These are phyloP conservation scores for Diachasmimorpha longicaudata DNA, from an alignment of 1,140 invertebrate species.

Conservation along the genomic window DNA sequence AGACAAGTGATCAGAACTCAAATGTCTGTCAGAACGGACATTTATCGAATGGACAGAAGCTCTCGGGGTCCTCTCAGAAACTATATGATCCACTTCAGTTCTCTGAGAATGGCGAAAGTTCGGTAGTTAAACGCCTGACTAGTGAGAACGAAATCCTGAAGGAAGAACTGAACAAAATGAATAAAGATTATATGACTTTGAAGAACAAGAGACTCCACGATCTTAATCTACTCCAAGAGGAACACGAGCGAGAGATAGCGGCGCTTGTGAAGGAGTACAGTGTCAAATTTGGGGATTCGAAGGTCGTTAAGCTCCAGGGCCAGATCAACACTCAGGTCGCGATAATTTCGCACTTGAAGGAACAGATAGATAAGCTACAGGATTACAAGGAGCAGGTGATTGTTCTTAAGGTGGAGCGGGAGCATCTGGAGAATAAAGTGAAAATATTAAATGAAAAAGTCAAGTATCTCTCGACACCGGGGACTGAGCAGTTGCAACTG, in stretches of 20 bases:
- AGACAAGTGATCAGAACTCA: constrained; percentile 57
- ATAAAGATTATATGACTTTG: constrained; percentile 71
- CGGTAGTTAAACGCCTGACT: constrained; percentile 56
- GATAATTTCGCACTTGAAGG: constrained; percentile 64
- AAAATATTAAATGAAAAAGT: constrained; percentile 59
- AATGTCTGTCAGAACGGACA: constrained; percentile 59
- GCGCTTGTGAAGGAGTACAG: constrained; percentile 58
- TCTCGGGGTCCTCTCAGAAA: constrained; percentile 52
- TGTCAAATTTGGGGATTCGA: constrained; percentile 54
- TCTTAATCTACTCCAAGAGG: constrained; percentile 77
- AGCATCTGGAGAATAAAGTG: constrained; percentile 65
- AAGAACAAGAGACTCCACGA: constrained; percentile 79
- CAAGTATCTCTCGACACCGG: constrained; percentile 56
- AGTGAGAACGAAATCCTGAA: constrained; percentile 67
- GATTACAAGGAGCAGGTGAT: constrained; percentile 65
- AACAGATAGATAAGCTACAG: constrained; percentile 60
- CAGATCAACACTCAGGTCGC: constrained; percentile 64
- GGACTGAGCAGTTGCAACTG: constrained; percentile 55
- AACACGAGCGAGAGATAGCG: constrained; percentile 77
- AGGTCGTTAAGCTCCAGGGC: constrained; percentile 57
- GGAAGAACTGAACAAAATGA: constrained; percentile 68
- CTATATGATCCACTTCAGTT: constrained; percentile 60
- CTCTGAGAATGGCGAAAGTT: constrained; percentile 61
- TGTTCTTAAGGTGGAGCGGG: constrained; percentile 65
- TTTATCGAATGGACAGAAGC: constrained; percentile 60